These are phyloP conservation scores for Manis crassicaudata DNA, from an alignment of 2,797 vertebrate species.

Conservation along the genomic window DNA sequence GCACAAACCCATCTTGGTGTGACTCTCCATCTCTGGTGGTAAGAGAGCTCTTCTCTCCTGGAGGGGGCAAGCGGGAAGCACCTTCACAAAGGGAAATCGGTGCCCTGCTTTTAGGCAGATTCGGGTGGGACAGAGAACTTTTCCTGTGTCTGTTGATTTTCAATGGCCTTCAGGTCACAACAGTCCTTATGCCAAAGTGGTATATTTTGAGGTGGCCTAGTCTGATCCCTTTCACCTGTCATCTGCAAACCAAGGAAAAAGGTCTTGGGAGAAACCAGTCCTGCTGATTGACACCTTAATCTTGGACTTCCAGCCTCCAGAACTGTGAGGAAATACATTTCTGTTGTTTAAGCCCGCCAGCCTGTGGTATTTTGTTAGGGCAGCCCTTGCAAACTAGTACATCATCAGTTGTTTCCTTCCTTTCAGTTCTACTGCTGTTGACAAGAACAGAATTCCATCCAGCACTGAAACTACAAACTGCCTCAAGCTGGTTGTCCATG, in stretches of 20 bases:
- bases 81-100: neutral
- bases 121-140: neutral
- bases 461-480: neutral
- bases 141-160: neutral
- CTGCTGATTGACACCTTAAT: neutral
- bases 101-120: neutral
- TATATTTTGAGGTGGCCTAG: neutral
- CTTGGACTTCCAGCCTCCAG: neutral
- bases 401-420: neutral
- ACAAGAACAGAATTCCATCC: neutral
- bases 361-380: neutral
- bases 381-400: neutral
- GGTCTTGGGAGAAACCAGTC: neutral
- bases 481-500: neutral
- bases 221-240: neutral
- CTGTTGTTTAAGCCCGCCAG: neutral
- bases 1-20: too few relatives aligned
- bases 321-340: neutral
- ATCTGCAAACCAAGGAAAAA: neutral
- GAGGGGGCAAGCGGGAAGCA: accelerated
- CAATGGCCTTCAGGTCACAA: neutral
- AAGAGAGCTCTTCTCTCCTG: neutral
- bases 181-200: neutral
- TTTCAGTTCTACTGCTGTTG: neutral
- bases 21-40: neutral